Evolutionary conservation across 2,888 invertebrate genomes (phyloP).

Genomic region (Pseudanteris insignis): DNA sequence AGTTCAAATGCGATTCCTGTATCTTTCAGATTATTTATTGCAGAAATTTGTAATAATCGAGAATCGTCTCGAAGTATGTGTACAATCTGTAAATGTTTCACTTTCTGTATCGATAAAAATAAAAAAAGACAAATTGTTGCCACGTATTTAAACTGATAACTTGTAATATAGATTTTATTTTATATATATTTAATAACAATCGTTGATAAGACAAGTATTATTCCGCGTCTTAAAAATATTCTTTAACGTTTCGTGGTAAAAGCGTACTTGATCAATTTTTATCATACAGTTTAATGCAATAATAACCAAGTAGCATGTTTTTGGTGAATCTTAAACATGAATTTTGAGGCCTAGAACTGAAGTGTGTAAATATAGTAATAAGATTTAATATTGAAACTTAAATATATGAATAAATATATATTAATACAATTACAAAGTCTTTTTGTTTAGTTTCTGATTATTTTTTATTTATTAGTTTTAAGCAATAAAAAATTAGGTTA

Average conservation of each 20-base stretch:
- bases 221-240: conserved; percentile 25
- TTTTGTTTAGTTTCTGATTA: too few relatives aligned
- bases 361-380: conserved; percentile 61
- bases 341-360: conserved; percentile 51
- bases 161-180: conserved; percentile 36
- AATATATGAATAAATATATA: conserved; percentile 1
- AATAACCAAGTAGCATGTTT: conserved; percentile 50
- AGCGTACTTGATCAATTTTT: conserved; percentile 29
- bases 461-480: background rate
- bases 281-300: conserved; percentile 50
- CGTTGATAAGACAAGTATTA: conserved; percentile 27
- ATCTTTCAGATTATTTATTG: conserved; percentile 55
- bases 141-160: conserved; percentile 31
- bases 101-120: conserved; percentile 39
- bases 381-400: conserved; percentile 51
- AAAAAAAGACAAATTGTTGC: conserved; percentile 37
- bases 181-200: conserved; percentile 34
- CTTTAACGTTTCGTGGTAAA: conserved; percentile 28
- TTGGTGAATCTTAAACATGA: conserved; percentile 17
- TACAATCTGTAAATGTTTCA: conserved; percentile 62
- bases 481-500: too few relatives aligned
- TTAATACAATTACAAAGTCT: conserved; percentile 15
- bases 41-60: conserved; percentile 45
- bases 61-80: conserved; percentile 50
- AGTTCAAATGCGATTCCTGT: conserved; percentile 30